Base-by-base conservation (phyloP, 2,797 vertebrate genomes). In the Lepus oiostolus region DNA sequence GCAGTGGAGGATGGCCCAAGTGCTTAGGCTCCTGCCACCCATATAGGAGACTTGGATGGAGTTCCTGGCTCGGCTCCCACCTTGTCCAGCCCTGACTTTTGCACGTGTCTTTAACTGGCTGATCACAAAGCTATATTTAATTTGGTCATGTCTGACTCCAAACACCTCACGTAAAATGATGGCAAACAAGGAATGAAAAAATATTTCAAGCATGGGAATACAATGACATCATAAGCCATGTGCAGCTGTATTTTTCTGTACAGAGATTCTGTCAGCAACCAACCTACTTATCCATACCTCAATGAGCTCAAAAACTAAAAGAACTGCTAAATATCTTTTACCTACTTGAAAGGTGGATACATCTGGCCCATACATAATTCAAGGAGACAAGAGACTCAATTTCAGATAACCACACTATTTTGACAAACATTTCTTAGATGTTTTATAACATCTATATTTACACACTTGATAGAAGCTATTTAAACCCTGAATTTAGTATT, bases 151-250 rank as follows among this genome's bases (percentile, higher is more conserved):
- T 30, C 7, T 19, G 35, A 84, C 35, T 89, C 28, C 8, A 47
- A 94, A 91, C 13, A 58, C 3, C 52, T 92, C 32, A 84, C 22
- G 72, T 83, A 88, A 84, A 89, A 81, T 26, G 63, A 91, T 13
- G 47, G 13, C 38, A 89, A 72, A 65, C 19, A 38, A 13, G n/a
- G 6, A 89, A 81, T 32, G 24, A 92, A 54, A 82, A 11, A 62
- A 10, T 28, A 58, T 26, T 81, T 60, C 72, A 67, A 82, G 47
- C 30, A 72, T 3, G 7, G 71, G 91, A 21, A 94, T 47, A 63
- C 0, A 52, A 83, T 28, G 30, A n/a, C 24, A 26, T 91, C 19
- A 65, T 50, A 96, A 77, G 72, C 63, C 12, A 65, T 0, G 1
- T n/a, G 32, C 28, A 85, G 85, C 28, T 62, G 24, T 14, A 19